Conservation (phyloP, 2,797 vertebrate genomes). For the Xerus rutilus region DNA sequence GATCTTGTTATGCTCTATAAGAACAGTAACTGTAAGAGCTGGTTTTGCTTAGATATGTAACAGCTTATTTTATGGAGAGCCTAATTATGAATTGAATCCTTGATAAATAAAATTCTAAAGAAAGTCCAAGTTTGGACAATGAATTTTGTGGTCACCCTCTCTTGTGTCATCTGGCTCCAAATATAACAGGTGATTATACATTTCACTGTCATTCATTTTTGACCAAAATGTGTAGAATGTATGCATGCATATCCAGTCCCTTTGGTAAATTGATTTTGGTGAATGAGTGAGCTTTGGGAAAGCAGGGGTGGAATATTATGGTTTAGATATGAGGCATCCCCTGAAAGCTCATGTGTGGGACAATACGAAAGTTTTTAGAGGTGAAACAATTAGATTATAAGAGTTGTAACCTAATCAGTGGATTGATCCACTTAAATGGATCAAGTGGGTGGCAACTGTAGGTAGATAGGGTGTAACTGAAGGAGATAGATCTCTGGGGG, state of each 20-base stretch:
- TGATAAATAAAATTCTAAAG: not conserved
- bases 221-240: not conserved
- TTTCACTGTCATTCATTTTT: slow-evolving; percentile 1
- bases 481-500: too few relatives aligned
- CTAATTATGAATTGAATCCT: not conserved
- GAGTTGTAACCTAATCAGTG: too few relatives aligned
- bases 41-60: not conserved
- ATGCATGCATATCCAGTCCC: not conserved
- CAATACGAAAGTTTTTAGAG: too few relatives aligned
- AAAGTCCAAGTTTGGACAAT: not conserved
- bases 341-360: too few relatives aligned
- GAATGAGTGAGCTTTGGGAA: too few relatives aligned
- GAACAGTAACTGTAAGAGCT: not conserved
- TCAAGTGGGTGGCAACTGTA: too few relatives aligned
- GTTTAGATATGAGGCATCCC: too few relatives aligned
- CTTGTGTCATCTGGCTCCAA: not conserved
- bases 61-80: not conserved
- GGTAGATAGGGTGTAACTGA: too few relatives aligned
- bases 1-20: not conserved
- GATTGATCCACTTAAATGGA: too few relatives aligned
- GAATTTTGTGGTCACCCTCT: not conserved
- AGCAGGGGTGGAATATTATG: too few relatives aligned
- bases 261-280: slow-evolving; percentile 11
- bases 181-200: not conserved
- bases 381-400: too few relatives aligned